These are phyloP conservation scores for Anomalospiza imberbis DNA, from an alignment of 2,797 vertebrate species.

Conservation along the genomic window DNA sequence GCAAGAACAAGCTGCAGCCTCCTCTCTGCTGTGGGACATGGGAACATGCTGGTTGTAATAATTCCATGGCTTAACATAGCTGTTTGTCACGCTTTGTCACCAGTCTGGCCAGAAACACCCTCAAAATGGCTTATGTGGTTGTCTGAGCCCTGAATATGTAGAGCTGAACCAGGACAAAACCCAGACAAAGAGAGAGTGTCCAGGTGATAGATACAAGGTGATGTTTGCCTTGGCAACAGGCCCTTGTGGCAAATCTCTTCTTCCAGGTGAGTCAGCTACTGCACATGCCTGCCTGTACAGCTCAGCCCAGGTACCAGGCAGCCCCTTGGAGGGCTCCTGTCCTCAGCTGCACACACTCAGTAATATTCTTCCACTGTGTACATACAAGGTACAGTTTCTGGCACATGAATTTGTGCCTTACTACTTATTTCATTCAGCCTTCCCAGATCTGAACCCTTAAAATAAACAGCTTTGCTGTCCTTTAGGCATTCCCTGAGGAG, in stretches of 20 bases:
- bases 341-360: not conserved
- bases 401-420: not conserved
- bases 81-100: not conserved
- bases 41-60: not conserved
- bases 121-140: not conserved
- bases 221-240: not conserved
- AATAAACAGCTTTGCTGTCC: not conserved
- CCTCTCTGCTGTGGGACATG: not conserved
- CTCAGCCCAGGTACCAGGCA: not conserved
- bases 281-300: not conserved
- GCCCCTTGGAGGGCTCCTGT: not conserved
- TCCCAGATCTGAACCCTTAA: not conserved
- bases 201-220: rapidly evolving
- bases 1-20: not conserved
- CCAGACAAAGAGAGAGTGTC: not conserved
- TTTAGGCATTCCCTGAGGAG: not conserved
- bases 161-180: not conserved
- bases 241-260: not conserved
- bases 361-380: not conserved
- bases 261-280: not conserved
- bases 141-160: rapidly evolving
- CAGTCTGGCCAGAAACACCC: not conserved
- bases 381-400: not conserved
- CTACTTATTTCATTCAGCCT: not conserved
- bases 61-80: not conserved